Evolutionary conservation across 2,797 vertebrate genomes (phyloP).

Genomic region (Dallia pectoralis): DNA sequence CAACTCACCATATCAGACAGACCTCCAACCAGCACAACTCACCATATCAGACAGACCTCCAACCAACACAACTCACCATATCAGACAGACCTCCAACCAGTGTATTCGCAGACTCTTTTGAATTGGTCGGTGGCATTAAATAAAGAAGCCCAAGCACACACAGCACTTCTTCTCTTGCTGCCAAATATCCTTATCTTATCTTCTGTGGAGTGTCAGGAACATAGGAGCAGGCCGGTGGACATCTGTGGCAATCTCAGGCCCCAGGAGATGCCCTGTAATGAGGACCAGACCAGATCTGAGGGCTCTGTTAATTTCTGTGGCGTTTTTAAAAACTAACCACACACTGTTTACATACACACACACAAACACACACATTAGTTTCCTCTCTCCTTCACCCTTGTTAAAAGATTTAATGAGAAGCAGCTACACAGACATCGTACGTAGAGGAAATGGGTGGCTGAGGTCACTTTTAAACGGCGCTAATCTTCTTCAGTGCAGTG

Average conservation of each 20-base stretch:
- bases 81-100: too few relatives aligned
- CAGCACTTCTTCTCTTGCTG: slow-evolving; percentile 14
- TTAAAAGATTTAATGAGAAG: neutral
- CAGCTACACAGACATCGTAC: neutral
- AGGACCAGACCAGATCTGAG: slow-evolving; percentile 24
- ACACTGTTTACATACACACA: slow-evolving; percentile 19
- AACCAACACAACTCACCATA: slow-evolving; percentile 57
- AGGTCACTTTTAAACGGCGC: slow-evolving; percentile 5
- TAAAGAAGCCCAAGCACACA: slow-evolving; percentile 1
- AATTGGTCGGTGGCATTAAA: neutral
- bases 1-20: too few relatives aligned
- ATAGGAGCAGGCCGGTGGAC: neutral
- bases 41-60: slow-evolving; percentile 53
- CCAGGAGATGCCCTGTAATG: slow-evolving; percentile 32
- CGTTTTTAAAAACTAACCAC: slow-evolving; percentile 22
- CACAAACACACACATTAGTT: neutral
- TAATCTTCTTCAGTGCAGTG: slow-evolving; percentile 3
- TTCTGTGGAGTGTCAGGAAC: slow-evolving; percentile 18
- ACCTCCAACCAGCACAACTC: slow-evolving; percentile 9
- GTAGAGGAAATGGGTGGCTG: neutral
- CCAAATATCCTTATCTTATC: slow-evolving; percentile 46
- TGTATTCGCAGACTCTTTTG: neutral
- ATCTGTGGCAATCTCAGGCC: slow-evolving; percentile 22
- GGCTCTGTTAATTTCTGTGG: slow-evolving; percentile 30
- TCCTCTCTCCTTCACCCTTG: neutral